Evolutionary conservation across 2,797 vertebrate genomes (phyloP).

Genomic region (Falco berigora): DNA sequence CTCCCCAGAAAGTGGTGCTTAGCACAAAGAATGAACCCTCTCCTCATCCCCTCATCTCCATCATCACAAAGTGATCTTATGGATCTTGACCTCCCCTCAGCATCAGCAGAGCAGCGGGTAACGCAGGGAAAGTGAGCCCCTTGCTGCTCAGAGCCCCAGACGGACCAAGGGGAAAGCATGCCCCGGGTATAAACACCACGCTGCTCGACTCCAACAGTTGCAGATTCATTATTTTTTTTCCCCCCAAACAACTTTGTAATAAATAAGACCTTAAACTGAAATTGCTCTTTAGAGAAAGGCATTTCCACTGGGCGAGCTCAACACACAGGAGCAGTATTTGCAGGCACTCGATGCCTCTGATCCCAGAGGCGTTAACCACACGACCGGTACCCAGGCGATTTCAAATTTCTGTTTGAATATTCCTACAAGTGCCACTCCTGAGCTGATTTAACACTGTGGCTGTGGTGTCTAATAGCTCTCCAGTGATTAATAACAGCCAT

Average conservation of each 20-base stretch:
- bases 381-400: not conserved
- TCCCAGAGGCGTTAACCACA: not conserved
- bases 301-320: not conserved
- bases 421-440: conserved; percentile 48
- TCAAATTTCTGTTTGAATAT: conserved; percentile 12
- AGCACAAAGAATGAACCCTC: not conserved
- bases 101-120: not conserved
- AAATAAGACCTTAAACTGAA: not conserved
- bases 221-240: too few relatives aligned
- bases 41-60: not conserved
- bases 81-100: not conserved
- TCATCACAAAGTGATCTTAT: accelerated
- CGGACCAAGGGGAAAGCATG: too few relatives aligned
- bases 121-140: not conserved
- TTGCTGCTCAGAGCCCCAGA: not conserved
- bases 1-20: not conserved
- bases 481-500: conserved; percentile 74
- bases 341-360: not conserved
- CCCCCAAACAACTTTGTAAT: not conserved
- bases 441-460: conserved; percentile 61
- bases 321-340: not conserved
- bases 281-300: not conserved
- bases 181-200: not conserved
- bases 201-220: not conserved
- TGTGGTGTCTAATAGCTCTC: conserved; percentile 63